Evolutionary conservation across 2,113 vertebrate species (phyloP).

Genomic region (Perca schrenkii): DNA sequence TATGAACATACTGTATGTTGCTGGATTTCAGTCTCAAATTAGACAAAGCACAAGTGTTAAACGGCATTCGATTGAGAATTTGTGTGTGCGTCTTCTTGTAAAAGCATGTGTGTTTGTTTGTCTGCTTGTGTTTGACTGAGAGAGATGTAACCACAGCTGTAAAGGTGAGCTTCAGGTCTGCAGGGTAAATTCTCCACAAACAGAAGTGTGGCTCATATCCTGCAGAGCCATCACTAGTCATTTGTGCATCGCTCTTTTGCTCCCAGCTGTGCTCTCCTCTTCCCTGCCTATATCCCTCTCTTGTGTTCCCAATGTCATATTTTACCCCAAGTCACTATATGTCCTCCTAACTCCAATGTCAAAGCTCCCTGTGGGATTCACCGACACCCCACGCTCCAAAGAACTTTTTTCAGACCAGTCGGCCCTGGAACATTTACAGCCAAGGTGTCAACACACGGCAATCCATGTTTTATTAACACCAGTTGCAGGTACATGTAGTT

Average conservation of each 20-base stretch:
- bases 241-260: constrained; percentile 61
- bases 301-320: constrained; percentile 68
- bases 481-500: constrained; percentile 31
- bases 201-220: constrained; percentile 57
- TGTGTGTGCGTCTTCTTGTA: background rate
- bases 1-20: background rate
- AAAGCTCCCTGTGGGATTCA: constrained; percentile 49
- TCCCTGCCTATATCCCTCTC: constrained; percentile 34
- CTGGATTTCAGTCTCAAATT: background rate
- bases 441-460: constrained; percentile 9
- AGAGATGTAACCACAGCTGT: constrained; percentile 42
- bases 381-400: constrained; percentile 12
- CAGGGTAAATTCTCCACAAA: constrained; percentile 39
- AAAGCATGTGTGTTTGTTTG: background rate
- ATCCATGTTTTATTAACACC: constrained; percentile 31
- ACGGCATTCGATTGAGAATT: background rate
- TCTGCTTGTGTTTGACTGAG: background rate
- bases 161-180: constrained; percentile 67
- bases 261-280: constrained; percentile 65
- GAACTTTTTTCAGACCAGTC: constrained; percentile 34
- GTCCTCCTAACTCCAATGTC: constrained; percentile 69
- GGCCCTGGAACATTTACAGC: constrained; percentile 44
- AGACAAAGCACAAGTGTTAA: background rate
- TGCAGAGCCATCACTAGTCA: constrained; percentile 70
- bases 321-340: constrained; percentile 68